These are phyloP conservation scores for Piscicola geometra DNA, from an alignment of 2,888 invertebrate genomes.

Conservation along the genomic window DNA sequence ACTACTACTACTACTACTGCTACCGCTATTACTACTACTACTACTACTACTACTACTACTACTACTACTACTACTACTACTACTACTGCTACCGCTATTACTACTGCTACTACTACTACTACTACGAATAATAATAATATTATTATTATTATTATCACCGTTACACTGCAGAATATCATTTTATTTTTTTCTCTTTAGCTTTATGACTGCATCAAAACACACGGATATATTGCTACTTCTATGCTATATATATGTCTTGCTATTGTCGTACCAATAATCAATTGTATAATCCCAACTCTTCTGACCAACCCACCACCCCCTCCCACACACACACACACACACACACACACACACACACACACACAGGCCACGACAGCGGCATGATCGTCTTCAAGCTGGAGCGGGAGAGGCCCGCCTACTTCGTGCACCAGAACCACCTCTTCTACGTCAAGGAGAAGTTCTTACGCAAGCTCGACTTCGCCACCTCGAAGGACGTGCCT, in stretches of 20 bases:
- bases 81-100: no score
- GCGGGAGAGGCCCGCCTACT: conserved; percentile 90
- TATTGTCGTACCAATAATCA: no score
- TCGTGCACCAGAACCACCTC: conserved; percentile 83
- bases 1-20: no score
- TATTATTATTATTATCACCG: no score
- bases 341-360: no score
- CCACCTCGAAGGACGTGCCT: conserved; percentile 82
- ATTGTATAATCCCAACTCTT: no score
- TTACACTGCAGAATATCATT: not conserved
- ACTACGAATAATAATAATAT: no score
- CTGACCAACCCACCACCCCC: no score
- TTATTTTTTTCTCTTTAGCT: not conserved
- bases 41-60: no score
- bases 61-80: no score
- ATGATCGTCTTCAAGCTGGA: conserved; percentile 88
- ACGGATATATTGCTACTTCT: not conserved
- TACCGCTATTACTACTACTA: no score
- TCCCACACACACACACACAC: not conserved
- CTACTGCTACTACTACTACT: no score
- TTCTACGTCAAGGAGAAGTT: conserved; percentile 93
- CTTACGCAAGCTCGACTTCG: conserved; percentile 84
- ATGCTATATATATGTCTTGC: not conserved
- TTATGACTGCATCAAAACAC: not conserved
- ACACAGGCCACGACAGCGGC: conserved; percentile 81